phyloP scores from a whole-genome alignment of 1,140 invertebrate genomes.

The Drosophila mayri region DNA sequence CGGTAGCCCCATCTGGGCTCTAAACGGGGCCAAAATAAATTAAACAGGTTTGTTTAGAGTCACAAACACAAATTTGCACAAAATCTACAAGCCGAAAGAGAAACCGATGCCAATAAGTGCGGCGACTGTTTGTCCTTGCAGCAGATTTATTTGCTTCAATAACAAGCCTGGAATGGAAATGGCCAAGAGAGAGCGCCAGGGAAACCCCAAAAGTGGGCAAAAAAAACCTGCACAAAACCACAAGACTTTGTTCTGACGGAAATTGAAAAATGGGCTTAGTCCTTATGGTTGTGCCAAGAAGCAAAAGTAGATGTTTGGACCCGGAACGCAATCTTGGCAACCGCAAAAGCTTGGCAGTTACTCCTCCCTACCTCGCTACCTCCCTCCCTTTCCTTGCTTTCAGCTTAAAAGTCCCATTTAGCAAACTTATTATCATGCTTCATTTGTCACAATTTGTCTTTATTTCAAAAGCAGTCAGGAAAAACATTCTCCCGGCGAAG shows the following conservation, averaged over 20 bases:
- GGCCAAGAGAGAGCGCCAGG: neutral
- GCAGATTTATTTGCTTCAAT: conserved; percentile 48
- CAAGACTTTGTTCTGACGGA: conserved; percentile 65
- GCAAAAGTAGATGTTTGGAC: conserved; percentile 26
- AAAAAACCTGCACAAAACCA: conserved; percentile 33
- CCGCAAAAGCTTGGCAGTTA: conserved; percentile 38
- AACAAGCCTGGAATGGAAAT: conserved; percentile 23
- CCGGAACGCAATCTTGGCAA: conserved; percentile 46
- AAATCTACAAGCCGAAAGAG: neutral
- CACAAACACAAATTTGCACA: conserved; percentile 33
- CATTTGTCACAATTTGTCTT: conserved; percentile 64
- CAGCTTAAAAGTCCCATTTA: conserved; percentile 61
- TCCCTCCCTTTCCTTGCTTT: neutral
- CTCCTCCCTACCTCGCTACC: too few species aligned
- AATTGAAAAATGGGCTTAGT: conserved; percentile 78
- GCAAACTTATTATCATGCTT: conserved; percentile 53
- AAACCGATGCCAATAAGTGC: conserved; percentile 32
- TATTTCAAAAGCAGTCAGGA: conserved; percentile 18
- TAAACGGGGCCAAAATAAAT: conserved; percentile 11
- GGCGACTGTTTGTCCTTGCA: conserved; percentile 36
- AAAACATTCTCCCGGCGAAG: conserved; percentile 12
- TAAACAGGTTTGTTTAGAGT: conserved; percentile 22
- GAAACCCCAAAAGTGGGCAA: conserved; percentile 24
- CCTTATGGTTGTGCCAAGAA: conserved; percentile 40
- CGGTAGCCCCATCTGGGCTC: conserved; percentile 7